Evolutionary conservation across 2,113 vertebrate species (phyloP), one percentile per base, ranked within the genome.

Genomic region (Mesitornis unicolor): DNA sequence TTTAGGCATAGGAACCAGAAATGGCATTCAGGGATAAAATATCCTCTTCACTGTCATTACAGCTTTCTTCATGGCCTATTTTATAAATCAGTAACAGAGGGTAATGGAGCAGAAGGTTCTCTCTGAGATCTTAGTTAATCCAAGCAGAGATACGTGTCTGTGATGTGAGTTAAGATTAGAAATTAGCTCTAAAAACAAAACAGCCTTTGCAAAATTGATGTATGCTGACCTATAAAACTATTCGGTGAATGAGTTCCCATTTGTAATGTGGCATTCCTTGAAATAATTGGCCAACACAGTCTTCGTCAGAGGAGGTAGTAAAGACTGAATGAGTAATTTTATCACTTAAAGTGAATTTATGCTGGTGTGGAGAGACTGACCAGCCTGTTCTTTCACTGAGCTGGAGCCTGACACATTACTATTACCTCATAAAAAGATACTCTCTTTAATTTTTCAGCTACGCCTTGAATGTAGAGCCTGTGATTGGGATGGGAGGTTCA

Each of bases 71-170:
- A 45, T 87, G 65, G 61, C 42, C 57, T 64, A 48, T 91, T 89
- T 75, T 89, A 89, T 84, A 84, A 94, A 91, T 86, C 87, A 84
- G 89, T 95, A 95, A 75, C 31, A 8, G 84, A 87, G 70, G 40
- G 70, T 95, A 93, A 95, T 93, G 86, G 74, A 95, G 84, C 94
- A 95, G 85, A 93, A 96, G 83, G 50, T 83, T 93, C 53, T 86
- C 54, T 93, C 88, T 40, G 54, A 83, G 82, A 77, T 83, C 67
- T 87, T 94, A 93, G 89, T 94, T 96, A 95, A 94, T 91, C 90
- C 85, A 91, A 90, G 78, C 81, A 87, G 81, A 93, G 61, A 65
- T 89, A 67, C 40, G 80, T 60, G 40, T 89, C 86, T 93, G 42
- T 85, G 84, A 83, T 94, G 61, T 74, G 65, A 95, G 61, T 89